Evolutionary conservation across 2,888 invertebrate species (phyloP).

Genomic region (Macrosoma leucophasiata): DNA sequence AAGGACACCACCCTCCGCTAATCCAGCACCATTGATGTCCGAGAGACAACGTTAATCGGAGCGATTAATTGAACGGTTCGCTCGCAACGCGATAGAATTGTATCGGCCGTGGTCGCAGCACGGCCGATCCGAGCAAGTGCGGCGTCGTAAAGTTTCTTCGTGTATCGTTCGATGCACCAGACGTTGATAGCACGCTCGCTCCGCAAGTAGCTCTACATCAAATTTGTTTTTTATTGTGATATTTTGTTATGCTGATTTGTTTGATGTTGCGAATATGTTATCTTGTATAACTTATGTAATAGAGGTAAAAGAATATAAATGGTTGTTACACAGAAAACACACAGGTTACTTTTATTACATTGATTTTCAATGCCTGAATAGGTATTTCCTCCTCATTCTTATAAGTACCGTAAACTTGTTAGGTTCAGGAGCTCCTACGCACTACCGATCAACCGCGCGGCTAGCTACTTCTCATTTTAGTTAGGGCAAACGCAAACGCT

Average conservation of each 20-base stretch:
- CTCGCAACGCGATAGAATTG: conserved; percentile 62
- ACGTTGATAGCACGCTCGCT: conserved; percentile 59
- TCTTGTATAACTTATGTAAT: conserved; percentile 1
- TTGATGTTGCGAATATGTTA: neutral
- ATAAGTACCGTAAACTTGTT: no score
- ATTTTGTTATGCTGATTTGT: neutral
- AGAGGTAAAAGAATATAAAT: no score
- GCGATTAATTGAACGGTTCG: conserved; percentile 67
- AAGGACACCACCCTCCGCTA: conserved; percentile 69
- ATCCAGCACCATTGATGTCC: conserved; percentile 67
- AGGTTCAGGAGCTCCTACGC: no score
- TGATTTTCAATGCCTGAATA: no score
- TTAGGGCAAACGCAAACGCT: no score
- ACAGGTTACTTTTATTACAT: no score
- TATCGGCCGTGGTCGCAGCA: conserved; percentile 59
- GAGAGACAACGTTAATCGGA: conserved; percentile 66
- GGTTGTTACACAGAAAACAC: no score
- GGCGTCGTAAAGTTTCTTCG: conserved; percentile 74
- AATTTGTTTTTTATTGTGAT: conserved; percentile 10
- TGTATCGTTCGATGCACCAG: conserved; percentile 76
- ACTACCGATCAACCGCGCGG: no score
- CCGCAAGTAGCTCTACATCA: conserved; percentile 55
- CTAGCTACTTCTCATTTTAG: no score
- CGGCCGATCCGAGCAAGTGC: conserved; percentile 67
- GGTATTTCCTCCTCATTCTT: no score